A percentile compares a stretch with the other conserved stretches of the same genome.
phyloP scores from a whole-genome alignment of 2,113 vertebrate genomes.

The Nannospalax galili region DNA sequence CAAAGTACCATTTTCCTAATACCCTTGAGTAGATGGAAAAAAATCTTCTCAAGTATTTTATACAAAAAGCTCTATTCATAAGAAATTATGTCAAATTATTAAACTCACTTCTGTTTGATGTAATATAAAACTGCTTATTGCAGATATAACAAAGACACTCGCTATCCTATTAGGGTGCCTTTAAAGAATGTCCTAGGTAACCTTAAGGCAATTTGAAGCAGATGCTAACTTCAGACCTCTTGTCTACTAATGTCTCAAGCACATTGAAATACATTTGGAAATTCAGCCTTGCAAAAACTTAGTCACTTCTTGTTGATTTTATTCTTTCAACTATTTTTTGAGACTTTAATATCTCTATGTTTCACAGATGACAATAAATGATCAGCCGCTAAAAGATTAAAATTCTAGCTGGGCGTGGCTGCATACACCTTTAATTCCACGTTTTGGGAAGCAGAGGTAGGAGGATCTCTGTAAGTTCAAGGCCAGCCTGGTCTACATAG shows the following conservation, averaged over 20 bases:
- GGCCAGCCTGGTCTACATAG: too few relatives aligned
- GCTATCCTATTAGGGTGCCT: constrained; percentile 67
- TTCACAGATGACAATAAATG: background rate
- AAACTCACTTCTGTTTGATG: constrained; percentile 75
- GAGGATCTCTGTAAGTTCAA: too few relatives aligned
- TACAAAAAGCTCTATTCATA: constrained; percentile 62
- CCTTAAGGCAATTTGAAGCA: constrained; percentile 75
- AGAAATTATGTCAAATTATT: constrained; percentile 80
- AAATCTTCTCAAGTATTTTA: constrained; percentile 66
- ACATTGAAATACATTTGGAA: constrained; percentile 64
- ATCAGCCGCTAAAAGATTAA: too few relatives aligned
- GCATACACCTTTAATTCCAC: too few relatives aligned
- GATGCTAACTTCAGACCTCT: constrained; percentile 67
- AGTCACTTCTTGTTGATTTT: constrained; percentile 58
- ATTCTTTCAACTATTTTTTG: constrained; percentile 53
- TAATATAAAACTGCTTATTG: constrained; percentile 80
- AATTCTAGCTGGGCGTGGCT: too few relatives aligned
- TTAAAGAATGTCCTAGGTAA: constrained; percentile 80
- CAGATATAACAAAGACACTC: constrained; percentile 74
- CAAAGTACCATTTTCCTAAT: constrained; percentile 67
- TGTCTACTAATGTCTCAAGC: constrained; percentile 49
- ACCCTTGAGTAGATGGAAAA: constrained; percentile 68
- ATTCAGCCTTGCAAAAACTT: constrained; percentile 67
- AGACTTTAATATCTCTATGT: constrained; percentile 45
- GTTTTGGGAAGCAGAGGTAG: too few relatives aligned